phyloP scores from a whole-genome alignment of 1,140 invertebrate species.

The Patella vulgata region DNA sequence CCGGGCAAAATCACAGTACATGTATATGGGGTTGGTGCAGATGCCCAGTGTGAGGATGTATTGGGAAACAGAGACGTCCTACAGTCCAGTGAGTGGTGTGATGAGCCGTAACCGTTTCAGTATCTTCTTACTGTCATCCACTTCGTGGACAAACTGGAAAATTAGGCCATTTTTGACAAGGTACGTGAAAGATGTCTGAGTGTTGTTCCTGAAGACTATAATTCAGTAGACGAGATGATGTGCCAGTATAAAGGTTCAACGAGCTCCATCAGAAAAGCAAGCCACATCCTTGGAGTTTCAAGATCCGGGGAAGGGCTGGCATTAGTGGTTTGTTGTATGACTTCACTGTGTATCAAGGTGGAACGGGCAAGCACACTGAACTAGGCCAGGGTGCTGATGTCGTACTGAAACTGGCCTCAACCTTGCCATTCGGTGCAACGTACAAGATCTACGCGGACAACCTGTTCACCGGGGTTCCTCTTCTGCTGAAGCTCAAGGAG shows the following conservation, averaged over 20 bases:
- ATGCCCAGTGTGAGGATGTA: slow-evolving; percentile 13
- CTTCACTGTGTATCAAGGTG: slow-evolving; percentile 40
- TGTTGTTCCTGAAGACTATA: slow-evolving; percentile 20
- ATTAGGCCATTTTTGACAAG: slow-evolving; percentile 20
- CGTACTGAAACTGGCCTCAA: slow-evolving; percentile 6
- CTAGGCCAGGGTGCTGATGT: slow-evolving; percentile 26
- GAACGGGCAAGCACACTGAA: background rate
- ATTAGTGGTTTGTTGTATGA: slow-evolving; percentile 24
- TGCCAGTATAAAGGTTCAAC: too few relatives aligned
- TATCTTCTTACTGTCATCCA: slow-evolving; percentile 12
- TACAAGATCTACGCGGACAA: slow-evolving; percentile 30
- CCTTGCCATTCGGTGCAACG: background rate
- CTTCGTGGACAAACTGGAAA: slow-evolving; percentile 34
- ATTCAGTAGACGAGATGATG: slow-evolving; percentile 33
- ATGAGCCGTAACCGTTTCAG: slow-evolving; percentile 22
- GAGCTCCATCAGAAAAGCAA: slow-evolving; percentile 19
- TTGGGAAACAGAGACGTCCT: slow-evolving; percentile 28
- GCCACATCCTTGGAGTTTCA: slow-evolving; percentile 32
- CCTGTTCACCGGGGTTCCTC: slow-evolving; percentile 21
- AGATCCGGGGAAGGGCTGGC: slow-evolving; percentile 21
- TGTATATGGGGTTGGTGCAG: slow-evolving; percentile 26
- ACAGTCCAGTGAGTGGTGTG: slow-evolving; percentile 14
- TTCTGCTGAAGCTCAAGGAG: slow-evolving; percentile 20
- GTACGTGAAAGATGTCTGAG: slow-evolving; percentile 5
- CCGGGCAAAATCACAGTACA: too few relatives aligned